These are phyloP conservation scores for Danio albolineatus DNA, from an alignment of 2,797 vertebrate species.

Conservation along the genomic window DNA sequence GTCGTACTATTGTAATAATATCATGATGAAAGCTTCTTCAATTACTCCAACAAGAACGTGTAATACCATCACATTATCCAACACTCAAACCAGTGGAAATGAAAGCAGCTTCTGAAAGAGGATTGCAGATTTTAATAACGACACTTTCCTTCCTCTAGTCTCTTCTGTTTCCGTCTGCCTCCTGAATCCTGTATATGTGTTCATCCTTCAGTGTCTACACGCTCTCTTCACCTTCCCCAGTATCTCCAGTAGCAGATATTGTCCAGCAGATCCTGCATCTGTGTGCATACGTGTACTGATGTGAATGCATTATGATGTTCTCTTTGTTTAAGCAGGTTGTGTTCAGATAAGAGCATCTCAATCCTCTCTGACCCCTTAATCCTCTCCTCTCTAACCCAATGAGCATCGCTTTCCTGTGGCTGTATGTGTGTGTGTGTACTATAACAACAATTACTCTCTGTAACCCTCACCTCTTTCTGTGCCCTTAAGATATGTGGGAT, in stretches of 20 bases:
- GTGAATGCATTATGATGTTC: slow-evolving; percentile 66
- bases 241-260: slow-evolving; percentile 13
- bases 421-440: slow-evolving; percentile 14
- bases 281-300: slow-evolving; percentile 53
- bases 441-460: slow-evolving; percentile 23
- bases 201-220: not conserved
- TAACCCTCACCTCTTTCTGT: slow-evolving; percentile 52
- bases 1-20: too few species aligned
- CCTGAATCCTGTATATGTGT: slow-evolving; percentile 3
- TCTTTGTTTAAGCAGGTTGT: slow-evolving; percentile 96
- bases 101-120: not conserved
- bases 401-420: slow-evolving; percentile 45
- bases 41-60: too few species aligned
- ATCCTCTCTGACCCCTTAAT: slow-evolving; percentile 59
- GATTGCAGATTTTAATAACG: not conserved
- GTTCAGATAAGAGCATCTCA: slow-evolving; percentile 66
- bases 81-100: not conserved
- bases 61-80: too few species aligned
- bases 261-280: slow-evolving; percentile 24
- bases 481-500: slow-evolving; percentile 49
- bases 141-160: not conserved
- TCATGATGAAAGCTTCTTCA: too few species aligned
- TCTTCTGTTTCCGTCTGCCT: slow-evolving; percentile 6
- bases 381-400: slow-evolving; percentile 52
- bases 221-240: not conserved